Percentiles rank a stretch among this genome's conserved stretches.
Conservation (phyloP, 2,113 vertebrate genomes). For the Lycaon pictus region DNA sequence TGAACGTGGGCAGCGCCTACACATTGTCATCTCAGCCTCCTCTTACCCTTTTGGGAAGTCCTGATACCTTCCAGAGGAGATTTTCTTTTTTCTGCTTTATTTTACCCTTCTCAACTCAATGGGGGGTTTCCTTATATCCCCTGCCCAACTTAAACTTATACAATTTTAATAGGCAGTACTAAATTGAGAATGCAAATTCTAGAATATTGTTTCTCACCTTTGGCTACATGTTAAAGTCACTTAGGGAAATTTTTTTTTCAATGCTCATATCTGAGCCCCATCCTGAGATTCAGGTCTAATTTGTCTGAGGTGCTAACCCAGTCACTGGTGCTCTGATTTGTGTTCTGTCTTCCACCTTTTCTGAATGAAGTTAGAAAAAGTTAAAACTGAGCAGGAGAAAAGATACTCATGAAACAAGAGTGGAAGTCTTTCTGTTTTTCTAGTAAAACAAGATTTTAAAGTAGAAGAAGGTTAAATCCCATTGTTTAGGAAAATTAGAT, state of each 20-base stretch:
- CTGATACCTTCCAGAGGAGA: slow-evolving; percentile 72
- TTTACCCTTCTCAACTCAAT: slow-evolving; percentile 56
- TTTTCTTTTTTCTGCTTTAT: slow-evolving; percentile 68
- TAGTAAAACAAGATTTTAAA: background rate
- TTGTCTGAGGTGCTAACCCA: background rate
- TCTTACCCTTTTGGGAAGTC: slow-evolving; percentile 83
- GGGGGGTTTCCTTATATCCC: slow-evolving; percentile 70
- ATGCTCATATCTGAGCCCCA: background rate
- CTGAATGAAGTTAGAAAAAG: background rate
- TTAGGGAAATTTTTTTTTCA: background rate
- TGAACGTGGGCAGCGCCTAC: slow-evolving; percentile 76
- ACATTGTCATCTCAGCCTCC: slow-evolving; percentile 75
- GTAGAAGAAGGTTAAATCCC: background rate
- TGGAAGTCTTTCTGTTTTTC: background rate
- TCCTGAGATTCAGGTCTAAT: background rate
- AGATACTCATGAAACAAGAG: background rate
- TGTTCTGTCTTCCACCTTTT: background rate
- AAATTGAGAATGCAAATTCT: background rate
- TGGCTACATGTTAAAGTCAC: background rate
- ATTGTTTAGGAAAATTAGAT: background rate
- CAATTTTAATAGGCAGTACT: background rate
- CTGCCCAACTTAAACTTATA: background rate
- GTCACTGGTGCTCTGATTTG: background rate
- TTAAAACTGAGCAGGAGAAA: background rate
- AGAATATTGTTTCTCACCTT: background rate